Evolutionary conservation across 2,797 vertebrate species (phyloP).

Genomic region (Dallia pectoralis): DNA sequence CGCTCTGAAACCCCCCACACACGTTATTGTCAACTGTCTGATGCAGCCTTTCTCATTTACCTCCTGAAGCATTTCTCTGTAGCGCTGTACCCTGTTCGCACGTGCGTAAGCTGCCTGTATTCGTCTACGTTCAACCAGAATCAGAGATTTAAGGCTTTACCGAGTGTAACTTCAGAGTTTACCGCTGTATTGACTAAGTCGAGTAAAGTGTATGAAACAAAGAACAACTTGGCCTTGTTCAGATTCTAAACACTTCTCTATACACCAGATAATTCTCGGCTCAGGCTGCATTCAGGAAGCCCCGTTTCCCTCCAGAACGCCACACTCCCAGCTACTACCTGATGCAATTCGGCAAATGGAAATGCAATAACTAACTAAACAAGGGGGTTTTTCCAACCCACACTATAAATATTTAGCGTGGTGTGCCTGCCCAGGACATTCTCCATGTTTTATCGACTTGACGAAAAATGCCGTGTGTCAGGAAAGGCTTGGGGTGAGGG

Average conservation of each 20-base stretch:
- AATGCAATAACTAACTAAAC: slow-evolving; percentile 67
- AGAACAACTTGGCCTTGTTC: slow-evolving; percentile 59
- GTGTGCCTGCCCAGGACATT: slow-evolving; percentile 60
- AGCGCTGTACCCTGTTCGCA: slow-evolving; percentile 4
- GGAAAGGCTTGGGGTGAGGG: slow-evolving; percentile 60
- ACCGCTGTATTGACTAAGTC: slow-evolving; percentile 56
- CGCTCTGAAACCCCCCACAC: slow-evolving; percentile 21
- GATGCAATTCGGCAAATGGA: slow-evolving; percentile 76
- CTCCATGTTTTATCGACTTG: slow-evolving; percentile 65
- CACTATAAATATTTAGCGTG: slow-evolving; percentile 61
- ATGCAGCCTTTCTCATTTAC: slow-evolving; percentile 16
- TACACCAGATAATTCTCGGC: slow-evolving; percentile 65
- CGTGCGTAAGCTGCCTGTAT: slow-evolving; percentile 29
- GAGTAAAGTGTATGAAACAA: slow-evolving; percentile 67
- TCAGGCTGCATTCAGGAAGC: slow-evolving; percentile 70
- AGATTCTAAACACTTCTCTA: slow-evolving; percentile 69
- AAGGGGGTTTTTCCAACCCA: slow-evolving; percentile 52
- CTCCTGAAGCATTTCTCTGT: slow-evolving; percentile 24
- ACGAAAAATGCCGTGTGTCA: slow-evolving; percentile 63
- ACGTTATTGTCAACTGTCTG: slow-evolving; percentile 22
- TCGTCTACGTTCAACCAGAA: slow-evolving; percentile 71
- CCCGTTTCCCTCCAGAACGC: slow-evolving; percentile 67
- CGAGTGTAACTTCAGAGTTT: slow-evolving; percentile 56
- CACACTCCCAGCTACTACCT: slow-evolving; percentile 59
- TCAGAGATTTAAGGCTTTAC: slow-evolving; percentile 65